These are phyloP conservation scores for Tolmerus cingulatus DNA, from an alignment of 2,888 invertebrate genomes.

Conservation along the genomic window DNA sequence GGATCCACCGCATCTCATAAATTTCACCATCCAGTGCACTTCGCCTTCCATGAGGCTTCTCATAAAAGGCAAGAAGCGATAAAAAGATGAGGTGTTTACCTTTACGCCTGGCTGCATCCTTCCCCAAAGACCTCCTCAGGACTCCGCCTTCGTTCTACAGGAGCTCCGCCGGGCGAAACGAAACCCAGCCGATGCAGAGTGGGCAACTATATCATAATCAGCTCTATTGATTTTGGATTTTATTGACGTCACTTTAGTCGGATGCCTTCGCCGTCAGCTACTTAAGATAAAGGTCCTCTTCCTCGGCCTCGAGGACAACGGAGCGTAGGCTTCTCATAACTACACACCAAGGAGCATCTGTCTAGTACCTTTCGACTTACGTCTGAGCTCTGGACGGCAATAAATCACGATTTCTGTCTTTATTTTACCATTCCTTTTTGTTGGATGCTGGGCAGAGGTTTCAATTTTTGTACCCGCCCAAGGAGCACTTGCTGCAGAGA, in stretches of 20 bases:
- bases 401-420: conserved; percentile 20
- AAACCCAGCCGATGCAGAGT: background rate
- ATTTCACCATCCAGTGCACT: background rate
- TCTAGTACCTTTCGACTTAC: conserved; percentile 35
- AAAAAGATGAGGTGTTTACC: conserved; percentile 22
- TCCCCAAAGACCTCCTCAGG: background rate
- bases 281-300: background rate
- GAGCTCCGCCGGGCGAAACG: background rate
- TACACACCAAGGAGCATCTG: conserved; percentile 21
- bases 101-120: conserved; percentile 29
- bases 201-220: background rate
- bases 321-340: background rate
- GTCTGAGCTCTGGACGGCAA: conserved; percentile 12
- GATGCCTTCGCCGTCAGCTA: background rate
- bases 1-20: background rate
- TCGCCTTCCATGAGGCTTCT: background rate
- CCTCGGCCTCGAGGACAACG: background rate
- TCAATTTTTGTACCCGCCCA: background rate
- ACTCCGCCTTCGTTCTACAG: background rate
- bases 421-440: background rate
- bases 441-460: background rate
- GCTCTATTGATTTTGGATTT: conserved; percentile 32
- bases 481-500: background rate
- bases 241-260: conserved; percentile 7
- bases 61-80: background rate